Evolutionary conservation across 35 echinoderm and acorn worm species (phyloP).

Genomic region (Apostichopus parvimensis): DNA sequence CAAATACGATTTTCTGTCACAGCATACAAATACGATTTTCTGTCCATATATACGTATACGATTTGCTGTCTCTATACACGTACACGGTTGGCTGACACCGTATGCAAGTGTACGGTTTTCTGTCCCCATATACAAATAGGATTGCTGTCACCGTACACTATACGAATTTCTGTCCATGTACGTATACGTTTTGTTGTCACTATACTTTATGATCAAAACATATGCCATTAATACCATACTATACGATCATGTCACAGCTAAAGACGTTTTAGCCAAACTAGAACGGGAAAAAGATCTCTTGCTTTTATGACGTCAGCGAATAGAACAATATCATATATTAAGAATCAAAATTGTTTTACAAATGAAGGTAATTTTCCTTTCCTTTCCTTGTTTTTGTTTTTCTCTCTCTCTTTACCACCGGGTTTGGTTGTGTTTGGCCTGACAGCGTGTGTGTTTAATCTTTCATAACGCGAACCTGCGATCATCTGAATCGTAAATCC

Average conservation of each 20-base stretch:
- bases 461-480: background rate
- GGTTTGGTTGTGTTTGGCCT: background rate
- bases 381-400: background rate
- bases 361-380: background rate
- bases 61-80: too few relatives aligned
- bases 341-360: background rate
- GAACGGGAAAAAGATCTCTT: background rate
- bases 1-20: too few relatives aligned
- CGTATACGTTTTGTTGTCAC: too few relatives aligned
- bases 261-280: background rate
- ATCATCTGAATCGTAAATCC: background rate
- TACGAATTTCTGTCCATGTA: too few relatives aligned
- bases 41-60: too few relatives aligned
- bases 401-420: background rate
- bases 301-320: background rate
- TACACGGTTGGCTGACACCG: too few relatives aligned
- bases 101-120: too few relatives aligned
- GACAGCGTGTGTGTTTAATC: background rate
- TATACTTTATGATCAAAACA: too few relatives aligned
- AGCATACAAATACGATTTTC: too few relatives aligned
- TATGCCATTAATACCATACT: background rate
- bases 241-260: background rate
- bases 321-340: background rate
- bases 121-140: too few relatives aligned
- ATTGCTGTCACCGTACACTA: too few relatives aligned